phyloP scores from a whole-genome alignment of 2,888 invertebrate species.

The Calliopum simillimum region DNA sequence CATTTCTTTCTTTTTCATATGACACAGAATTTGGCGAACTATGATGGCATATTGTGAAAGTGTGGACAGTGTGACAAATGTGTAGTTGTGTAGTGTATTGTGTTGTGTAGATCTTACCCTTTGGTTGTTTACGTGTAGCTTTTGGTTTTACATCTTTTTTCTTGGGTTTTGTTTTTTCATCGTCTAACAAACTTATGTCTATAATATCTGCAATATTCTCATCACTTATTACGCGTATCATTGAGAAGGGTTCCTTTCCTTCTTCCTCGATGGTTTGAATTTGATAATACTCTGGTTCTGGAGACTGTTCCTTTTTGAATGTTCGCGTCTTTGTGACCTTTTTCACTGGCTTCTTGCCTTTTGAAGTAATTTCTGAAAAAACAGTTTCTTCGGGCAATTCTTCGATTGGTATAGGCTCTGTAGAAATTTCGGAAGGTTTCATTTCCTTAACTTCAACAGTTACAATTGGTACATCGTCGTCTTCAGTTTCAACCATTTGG shows the following conservation, averaged over 20 bases:
- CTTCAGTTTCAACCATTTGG: slow-evolving; percentile 60
- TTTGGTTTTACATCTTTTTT: slow-evolving; percentile 57
- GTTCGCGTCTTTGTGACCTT: slow-evolving; percentile 67
- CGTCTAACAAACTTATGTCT: slow-evolving; percentile 63
- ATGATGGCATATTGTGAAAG: background rate
- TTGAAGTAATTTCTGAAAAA: slow-evolving; percentile 58
- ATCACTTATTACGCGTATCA: slow-evolving; percentile 66
- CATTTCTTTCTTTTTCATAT: background rate
- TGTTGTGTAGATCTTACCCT: slow-evolving; percentile 58
- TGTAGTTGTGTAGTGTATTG: slow-evolving; percentile 48
- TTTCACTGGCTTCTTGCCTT: slow-evolving; percentile 61
- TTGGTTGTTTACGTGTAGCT: slow-evolving; percentile 55
- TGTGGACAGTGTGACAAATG: slow-evolving; percentile 1
- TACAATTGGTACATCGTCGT: slow-evolving; percentile 58
- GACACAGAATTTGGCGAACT: background rate
- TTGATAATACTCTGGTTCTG: slow-evolving; percentile 66
- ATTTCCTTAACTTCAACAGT: slow-evolving; percentile 58
- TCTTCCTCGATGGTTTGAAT: slow-evolving; percentile 69
- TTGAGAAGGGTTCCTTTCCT: slow-evolving; percentile 66
- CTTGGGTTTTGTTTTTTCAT: slow-evolving; percentile 53
- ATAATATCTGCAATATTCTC: slow-evolving; percentile 62
- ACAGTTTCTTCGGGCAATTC: slow-evolving; percentile 63
- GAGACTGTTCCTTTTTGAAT: slow-evolving; percentile 66
- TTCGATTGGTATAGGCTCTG: slow-evolving; percentile 56
- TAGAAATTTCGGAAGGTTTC: slow-evolving; percentile 56